Conservation (phyloP, 2,797 vertebrate genomes). For the Coregonus sp. region DNA sequence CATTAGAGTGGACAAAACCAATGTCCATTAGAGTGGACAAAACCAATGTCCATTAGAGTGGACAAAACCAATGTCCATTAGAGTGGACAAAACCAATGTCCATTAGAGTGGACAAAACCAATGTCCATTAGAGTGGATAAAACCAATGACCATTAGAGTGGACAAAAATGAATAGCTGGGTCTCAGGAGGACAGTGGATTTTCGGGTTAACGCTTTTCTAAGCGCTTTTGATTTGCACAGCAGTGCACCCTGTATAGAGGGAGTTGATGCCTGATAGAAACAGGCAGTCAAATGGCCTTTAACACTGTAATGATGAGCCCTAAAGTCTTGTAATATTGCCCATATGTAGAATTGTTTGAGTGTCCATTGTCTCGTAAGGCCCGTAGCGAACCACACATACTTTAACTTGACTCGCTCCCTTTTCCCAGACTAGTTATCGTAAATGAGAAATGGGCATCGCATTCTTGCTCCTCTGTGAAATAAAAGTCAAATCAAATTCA, state of each 20-base stretch:
- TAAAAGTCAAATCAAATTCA: slow-evolving; percentile 46
- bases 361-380: neutral
- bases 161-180: no score
- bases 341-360: neutral
- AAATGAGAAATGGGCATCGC: neutral
- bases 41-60: no score
- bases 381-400: neutral
- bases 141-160: no score
- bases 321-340: neutral
- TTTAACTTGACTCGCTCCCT: neutral
- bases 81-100: no score
- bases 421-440: neutral
- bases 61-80: no score
- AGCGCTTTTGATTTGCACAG: neutral
- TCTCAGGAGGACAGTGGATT: neutral
- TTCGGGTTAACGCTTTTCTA: neutral
- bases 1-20: no score
- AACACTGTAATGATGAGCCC: neutral
- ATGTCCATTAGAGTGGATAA: no score
- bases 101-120: no score
- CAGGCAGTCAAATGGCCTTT: neutral
- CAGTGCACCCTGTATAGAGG: neutral
- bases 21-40: no score
- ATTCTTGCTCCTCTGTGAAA: slow-evolving; percentile 30
- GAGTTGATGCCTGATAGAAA: neutral